These are phyloP conservation scores for Phyllostomus discolor DNA, from an alignment of 2,113 vertebrate species.

Conservation along the genomic window DNA sequence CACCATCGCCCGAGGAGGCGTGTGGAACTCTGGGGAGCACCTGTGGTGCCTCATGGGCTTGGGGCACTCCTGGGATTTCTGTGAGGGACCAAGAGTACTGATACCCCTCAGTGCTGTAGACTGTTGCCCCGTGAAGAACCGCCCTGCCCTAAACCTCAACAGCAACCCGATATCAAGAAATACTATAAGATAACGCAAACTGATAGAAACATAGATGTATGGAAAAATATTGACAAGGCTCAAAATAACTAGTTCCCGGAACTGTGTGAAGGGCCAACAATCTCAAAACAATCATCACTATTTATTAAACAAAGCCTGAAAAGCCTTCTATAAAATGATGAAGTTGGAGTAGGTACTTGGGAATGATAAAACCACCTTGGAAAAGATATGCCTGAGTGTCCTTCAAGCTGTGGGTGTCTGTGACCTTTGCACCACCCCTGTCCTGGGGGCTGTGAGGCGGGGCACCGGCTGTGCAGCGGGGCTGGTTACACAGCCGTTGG, in stretches of 20 bases:
- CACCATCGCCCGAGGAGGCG: neutral
- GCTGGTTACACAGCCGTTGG: neutral
- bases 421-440: neutral
- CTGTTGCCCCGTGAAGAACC: neutral
- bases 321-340: neutral
- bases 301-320: neutral
- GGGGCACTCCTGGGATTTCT: neutral
- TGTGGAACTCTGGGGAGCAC: neutral
- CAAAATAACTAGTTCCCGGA: neutral
- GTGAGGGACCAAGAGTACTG: neutral
- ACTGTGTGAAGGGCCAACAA: neutral
- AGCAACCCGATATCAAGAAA: neutral
- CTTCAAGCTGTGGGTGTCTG: neutral
- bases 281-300: neutral
- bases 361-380: neutral
- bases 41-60: neutral
- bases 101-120: neutral
- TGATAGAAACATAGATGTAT: neutral
- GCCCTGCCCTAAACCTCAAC: neutral
- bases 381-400: neutral
- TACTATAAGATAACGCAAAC: neutral
- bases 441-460: neutral
- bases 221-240: slow-evolving; percentile 8
- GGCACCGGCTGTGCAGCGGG: fast-evolving
- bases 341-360: neutral